Evolutionary conservation across 1,140 invertebrate species (phyloP).

Genomic region (Hylaeus anthracinus): DNA sequence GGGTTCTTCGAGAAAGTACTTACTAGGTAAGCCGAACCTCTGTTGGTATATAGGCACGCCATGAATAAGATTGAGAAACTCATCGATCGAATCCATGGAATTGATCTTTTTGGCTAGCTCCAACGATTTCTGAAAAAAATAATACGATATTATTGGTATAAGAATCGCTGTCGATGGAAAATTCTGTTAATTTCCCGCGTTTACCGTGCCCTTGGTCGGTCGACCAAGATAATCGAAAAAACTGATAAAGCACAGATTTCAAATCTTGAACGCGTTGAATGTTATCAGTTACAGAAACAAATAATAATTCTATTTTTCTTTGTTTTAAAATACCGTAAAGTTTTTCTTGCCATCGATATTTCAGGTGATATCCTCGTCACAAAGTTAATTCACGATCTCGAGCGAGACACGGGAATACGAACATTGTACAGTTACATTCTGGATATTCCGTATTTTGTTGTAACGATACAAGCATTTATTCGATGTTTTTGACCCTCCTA

Average conservation of each 20-base stretch:
- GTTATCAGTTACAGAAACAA: too few species aligned
- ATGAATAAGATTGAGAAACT: constrained; percentile 53
- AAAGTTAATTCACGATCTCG: too few species aligned
- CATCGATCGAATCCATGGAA: constrained; percentile 38
- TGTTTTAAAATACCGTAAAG: too few species aligned
- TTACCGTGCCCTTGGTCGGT: not conserved
- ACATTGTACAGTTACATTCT: too few species aligned
- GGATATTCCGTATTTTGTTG: too few species aligned
- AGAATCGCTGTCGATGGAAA: not conserved
- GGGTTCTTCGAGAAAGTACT: constrained; percentile 27
- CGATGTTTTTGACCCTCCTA: too few species aligned
- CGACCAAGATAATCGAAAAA: not conserved
- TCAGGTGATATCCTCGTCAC: too few species aligned
- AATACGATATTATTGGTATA: not conserved
- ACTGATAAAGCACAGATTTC: not conserved
- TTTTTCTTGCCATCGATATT: too few species aligned
- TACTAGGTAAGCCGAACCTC: not conserved
- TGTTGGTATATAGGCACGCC: constrained; percentile 15
- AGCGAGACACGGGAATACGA: too few species aligned
- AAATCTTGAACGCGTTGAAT: not conserved
- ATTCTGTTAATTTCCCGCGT: not conserved
- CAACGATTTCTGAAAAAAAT: constrained; percentile 57
- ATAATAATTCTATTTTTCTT: too few species aligned
- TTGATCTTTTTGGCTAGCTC: constrained; percentile 47
- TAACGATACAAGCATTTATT: too few species aligned